These are phyloP conservation scores for Aporophyla nigra DNA, from an alignment of 2,888 invertebrate species.

Conservation along the genomic window DNA sequence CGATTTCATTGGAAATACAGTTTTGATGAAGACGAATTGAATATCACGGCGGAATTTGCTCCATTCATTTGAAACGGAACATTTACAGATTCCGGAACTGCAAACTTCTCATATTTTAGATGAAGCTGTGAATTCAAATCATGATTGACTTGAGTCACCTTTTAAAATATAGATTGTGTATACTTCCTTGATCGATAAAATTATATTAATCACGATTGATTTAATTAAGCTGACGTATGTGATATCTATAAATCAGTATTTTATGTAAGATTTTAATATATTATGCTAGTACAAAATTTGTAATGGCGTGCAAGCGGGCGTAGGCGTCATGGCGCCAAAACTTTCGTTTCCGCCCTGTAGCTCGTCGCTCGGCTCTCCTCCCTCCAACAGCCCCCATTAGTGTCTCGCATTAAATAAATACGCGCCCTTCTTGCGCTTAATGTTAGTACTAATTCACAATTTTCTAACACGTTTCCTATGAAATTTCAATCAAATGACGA, in stretches of 20 bases:
- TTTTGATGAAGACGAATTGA: constrained; percentile 67
- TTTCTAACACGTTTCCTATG: constrained; percentile 16
- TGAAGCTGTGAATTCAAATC: constrained; percentile 5
- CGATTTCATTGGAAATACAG: constrained; percentile 61
- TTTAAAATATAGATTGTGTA: background rate
- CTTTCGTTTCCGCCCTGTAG: constrained; percentile 73
- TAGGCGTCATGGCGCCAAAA: constrained; percentile 72
- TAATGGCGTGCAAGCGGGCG: constrained; percentile 50
- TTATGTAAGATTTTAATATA: constrained; percentile 28
- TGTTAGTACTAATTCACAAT: constrained; percentile 26
- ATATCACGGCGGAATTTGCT: constrained; percentile 48
- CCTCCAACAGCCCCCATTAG: constrained; percentile 54
- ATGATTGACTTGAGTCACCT: constrained; percentile 3
- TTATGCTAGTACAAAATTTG: constrained; percentile 33
- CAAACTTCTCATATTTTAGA: constrained; percentile 31
- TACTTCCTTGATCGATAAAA: constrained; percentile 24
- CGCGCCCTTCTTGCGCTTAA: constrained; percentile 45
- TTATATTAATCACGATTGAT: background rate
- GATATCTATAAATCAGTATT: constrained; percentile 7
- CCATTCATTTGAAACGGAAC: constrained; percentile 45
- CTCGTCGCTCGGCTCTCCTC: constrained; percentile 64
- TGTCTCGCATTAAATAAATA: constrained; percentile 59
- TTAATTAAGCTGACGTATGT: background rate
- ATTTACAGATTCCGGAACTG: constrained; percentile 14
- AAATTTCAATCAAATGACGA: constrained; percentile 19